Conservation (phyloP, 2,797 vertebrate genomes). For the Poecile montanus region DNA sequence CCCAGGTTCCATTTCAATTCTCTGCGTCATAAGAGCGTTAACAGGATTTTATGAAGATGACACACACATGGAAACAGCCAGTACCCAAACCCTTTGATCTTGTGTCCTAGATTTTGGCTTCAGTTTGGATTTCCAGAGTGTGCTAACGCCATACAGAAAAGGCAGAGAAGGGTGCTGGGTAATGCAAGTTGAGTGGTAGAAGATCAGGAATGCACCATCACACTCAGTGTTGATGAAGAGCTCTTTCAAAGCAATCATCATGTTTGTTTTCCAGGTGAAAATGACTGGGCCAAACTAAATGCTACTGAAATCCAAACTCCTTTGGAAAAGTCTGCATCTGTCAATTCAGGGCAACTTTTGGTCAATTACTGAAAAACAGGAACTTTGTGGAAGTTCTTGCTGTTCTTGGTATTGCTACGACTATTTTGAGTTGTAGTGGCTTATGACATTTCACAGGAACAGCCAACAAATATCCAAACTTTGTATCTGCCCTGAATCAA, state of each 20-base stretch:
- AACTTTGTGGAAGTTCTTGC: background rate
- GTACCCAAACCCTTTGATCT: background rate
- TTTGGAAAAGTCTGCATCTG: background rate
- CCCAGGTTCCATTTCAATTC: background rate
- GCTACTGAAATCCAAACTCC: background rate
- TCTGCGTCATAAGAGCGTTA: background rate
- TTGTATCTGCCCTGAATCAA: background rate
- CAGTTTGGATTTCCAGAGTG: background rate
- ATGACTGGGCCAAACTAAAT: background rate
- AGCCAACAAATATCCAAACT: background rate
- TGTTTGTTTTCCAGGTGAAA: background rate
- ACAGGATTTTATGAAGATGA: background rate
- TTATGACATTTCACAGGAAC: background rate
- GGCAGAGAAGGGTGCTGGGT: background rate
- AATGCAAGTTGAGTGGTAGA: background rate
- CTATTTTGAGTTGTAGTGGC: background rate
- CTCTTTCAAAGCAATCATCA: background rate
- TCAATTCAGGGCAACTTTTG: background rate
- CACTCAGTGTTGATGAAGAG: background rate
- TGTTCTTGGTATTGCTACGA: background rate
- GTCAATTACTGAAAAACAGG: background rate
- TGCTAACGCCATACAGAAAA: background rate
- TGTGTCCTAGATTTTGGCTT: background rate
- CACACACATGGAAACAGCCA: background rate
- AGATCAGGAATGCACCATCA: background rate